These are phyloP conservation scores for Paramormyrops hopkinsi DNA, from an alignment of 2,797 vertebrate genomes.

Conservation along the genomic window DNA sequence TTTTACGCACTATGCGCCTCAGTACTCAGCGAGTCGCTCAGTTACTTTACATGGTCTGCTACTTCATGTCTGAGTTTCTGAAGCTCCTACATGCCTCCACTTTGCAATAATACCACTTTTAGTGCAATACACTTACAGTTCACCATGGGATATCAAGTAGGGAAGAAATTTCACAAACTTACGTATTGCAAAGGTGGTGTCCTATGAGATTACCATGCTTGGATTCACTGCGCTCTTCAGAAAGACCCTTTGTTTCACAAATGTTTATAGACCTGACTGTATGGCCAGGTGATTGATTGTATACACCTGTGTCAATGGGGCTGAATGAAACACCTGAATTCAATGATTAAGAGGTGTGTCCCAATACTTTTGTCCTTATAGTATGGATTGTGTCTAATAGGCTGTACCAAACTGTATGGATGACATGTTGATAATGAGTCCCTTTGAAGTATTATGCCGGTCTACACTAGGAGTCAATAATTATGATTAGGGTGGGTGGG, in stretches of 20 bases:
- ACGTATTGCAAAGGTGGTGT: background rate
- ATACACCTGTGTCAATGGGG: background rate
- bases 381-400: background rate
- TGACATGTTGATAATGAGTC: background rate
- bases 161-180: background rate
- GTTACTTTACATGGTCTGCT: background rate
- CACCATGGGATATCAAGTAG: background rate
- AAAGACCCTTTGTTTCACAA: background rate
- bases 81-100: background rate
- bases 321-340: background rate
- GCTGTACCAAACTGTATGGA: background rate
- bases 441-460: background rate
- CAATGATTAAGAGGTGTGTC: background rate
- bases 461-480: background rate
- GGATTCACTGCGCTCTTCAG: background rate
- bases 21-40: background rate
- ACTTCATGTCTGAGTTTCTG: background rate
- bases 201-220: background rate
- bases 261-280: background rate
- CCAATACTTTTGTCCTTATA: background rate
- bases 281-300: background rate
- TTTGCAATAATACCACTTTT: background rate
- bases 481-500: background rate
- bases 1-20: background rate
- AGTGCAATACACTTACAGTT: background rate